phyloP scores from a whole-genome alignment of 2,797 vertebrate genomes.

The Rallus crepitans region DNA sequence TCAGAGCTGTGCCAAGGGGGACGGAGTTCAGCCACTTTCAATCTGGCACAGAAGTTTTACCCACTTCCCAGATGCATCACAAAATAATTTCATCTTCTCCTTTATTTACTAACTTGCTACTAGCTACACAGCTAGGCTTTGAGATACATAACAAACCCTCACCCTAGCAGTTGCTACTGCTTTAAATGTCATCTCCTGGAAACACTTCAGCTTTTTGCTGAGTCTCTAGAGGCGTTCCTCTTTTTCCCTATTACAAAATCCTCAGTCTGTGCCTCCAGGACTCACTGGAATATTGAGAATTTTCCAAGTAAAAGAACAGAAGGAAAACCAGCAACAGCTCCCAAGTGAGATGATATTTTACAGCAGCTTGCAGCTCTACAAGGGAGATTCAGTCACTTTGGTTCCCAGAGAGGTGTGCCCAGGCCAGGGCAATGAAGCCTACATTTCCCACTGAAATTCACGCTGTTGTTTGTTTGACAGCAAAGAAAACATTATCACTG shows the following conservation, averaged over 20 bases:
- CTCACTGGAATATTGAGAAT: background rate
- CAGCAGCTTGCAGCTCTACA: background rate
- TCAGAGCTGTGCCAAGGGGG: background rate
- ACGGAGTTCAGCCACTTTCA: background rate
- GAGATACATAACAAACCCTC: background rate
- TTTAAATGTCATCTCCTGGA: background rate
- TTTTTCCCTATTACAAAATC: background rate
- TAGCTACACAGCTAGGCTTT: background rate
- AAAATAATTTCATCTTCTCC: background rate
- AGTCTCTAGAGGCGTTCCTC: background rate
- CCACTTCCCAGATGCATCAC: background rate
- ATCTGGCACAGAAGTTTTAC: background rate
- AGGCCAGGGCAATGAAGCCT: background rate
- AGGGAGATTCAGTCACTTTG: background rate
- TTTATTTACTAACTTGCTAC: background rate
- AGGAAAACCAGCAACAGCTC: background rate
- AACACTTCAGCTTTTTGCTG: background rate
- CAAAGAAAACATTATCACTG: background rate
- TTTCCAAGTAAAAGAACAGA: constrained; percentile 42
- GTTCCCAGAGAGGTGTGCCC: background rate
- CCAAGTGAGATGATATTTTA: background rate
- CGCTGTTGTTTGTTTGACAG: background rate
- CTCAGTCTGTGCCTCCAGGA: background rate
- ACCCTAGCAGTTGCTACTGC: background rate
- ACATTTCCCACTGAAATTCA: background rate